Base-by-base conservation (phyloP, 2,797 vertebrate genomes). In the Euphonia xanthogaster region DNA sequence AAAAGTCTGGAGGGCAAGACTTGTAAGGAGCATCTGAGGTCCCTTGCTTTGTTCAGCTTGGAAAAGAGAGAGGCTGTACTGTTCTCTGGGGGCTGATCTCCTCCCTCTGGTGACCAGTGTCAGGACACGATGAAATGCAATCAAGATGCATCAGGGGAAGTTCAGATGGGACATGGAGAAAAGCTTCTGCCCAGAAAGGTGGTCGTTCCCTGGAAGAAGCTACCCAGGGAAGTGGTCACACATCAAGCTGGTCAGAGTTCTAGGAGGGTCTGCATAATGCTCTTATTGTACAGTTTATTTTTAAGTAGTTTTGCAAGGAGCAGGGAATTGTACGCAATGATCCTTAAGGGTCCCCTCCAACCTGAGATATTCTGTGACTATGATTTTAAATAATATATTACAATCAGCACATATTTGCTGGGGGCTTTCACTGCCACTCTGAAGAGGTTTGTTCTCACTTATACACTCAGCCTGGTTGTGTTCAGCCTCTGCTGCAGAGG, bases 391-490 rank as follows among this genome's bases (percentile, higher is more conserved):
- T 65, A 33, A 79, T 27, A 35, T 45, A 31, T 22, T 75, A 37
- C 8, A 71, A 16, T 40, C 25, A 31, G 5, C 19, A 10, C 1
- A 1, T 22, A 76, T 42, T 75, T 75, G 2, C 30, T 51, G 18
- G 6, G 25, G 8, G 22, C 10, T 54, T 67, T 88, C 39, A 53
- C 7, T 61, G 3, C 9, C 19, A 14, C 16, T 77, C 39, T 48
- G 35, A 18, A 1, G 3, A 70, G 10, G 12, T 63, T 78, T 0
- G 0, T 35, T 77, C 19, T 55, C 2, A 0, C 7, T 70, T 63
- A 14, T 24, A 16, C 7, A 33, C 19, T 27, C 42, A 72, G 11
- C 4, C 5, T 28, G 27, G 27, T 5, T 63, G 7, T 47, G 12
- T 53, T 72, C 66, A 75, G 24, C 27, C 51, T 44, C 37, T 45